Evolutionary conservation across 2,888 invertebrate species (phyloP).

Genomic region (Eupithecia subfuscata): DNA sequence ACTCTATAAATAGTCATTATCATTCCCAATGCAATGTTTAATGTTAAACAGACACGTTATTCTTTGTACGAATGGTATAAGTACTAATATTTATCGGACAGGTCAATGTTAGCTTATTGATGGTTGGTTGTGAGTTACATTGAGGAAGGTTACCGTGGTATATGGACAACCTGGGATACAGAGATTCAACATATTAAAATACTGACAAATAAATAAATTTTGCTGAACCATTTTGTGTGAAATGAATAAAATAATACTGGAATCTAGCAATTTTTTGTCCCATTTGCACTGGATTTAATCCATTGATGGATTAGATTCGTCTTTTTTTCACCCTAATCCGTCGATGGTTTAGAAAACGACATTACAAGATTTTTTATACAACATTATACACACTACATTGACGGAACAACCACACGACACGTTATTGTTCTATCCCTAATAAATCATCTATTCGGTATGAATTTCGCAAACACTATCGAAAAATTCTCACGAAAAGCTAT

Average conservation of each 20-base stretch:
- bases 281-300: not conserved
- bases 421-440: too few species aligned
- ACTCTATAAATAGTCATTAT: conserved; percentile 9
- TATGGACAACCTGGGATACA: not conserved
- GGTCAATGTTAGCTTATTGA: conserved; percentile 6
- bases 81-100: conserved; percentile 2
- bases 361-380: not conserved
- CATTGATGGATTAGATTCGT: not conserved
- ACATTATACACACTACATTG: too few species aligned
- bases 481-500: too few species aligned
- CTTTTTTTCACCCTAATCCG: too few species aligned
- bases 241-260: not conserved
- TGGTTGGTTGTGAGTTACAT: not conserved
- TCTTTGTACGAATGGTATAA: conserved; percentile 1
- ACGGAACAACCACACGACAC: too few species aligned
- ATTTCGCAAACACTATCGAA: too few species aligned
- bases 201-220: not conserved
- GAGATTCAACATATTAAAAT: not conserved
- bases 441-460: too few species aligned
- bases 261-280: not conserved
- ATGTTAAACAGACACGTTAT: conserved; percentile 1
- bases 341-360: not conserved
- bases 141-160: not conserved
- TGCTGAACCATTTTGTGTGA: not conserved
- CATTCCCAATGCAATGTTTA: not conserved